These are phyloP conservation scores for Cassiopea andromeda DNA, from an alignment of 30 jellyfish, hydroid and myxozoan genomes.

Conservation along the genomic window DNA sequence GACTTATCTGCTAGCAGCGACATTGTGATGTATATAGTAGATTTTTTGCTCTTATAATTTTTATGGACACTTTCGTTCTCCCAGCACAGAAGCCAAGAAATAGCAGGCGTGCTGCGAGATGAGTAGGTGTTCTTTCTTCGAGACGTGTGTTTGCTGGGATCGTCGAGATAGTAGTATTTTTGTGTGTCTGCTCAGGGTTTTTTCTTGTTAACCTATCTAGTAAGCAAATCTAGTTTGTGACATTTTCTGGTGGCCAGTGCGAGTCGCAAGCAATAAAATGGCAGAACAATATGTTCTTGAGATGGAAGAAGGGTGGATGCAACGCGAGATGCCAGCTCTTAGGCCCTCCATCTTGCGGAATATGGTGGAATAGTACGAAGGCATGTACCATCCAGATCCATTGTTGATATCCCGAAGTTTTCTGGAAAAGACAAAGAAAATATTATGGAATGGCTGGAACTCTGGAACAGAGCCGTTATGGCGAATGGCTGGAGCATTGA, in stretches of 20 bases:
- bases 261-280: not conserved
- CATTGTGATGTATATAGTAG: no score
- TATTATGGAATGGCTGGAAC: not conserved
- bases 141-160: no score
- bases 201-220: no score
- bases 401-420: not conserved
- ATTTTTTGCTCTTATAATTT: no score
- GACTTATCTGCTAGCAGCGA: no score
- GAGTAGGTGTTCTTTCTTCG: no score
- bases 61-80: no score
- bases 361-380: not conserved
- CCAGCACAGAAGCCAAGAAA: no score
- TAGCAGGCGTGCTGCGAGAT: no score
- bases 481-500: not conserved
- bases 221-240: not conserved
- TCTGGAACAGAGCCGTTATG: not conserved
- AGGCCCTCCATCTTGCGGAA: not conserved
- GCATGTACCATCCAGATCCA: not conserved
- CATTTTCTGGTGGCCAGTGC: not conserved
- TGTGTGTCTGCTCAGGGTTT: no score
- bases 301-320: not conserved
- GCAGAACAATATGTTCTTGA: not conserved
- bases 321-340: not conserved
- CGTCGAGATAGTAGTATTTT: no score
- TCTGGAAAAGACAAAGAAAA: not conserved